These are phyloP conservation scores for Upupa epops DNA, from an alignment of 2,113 vertebrate genomes.

Conservation along the genomic window DNA sequence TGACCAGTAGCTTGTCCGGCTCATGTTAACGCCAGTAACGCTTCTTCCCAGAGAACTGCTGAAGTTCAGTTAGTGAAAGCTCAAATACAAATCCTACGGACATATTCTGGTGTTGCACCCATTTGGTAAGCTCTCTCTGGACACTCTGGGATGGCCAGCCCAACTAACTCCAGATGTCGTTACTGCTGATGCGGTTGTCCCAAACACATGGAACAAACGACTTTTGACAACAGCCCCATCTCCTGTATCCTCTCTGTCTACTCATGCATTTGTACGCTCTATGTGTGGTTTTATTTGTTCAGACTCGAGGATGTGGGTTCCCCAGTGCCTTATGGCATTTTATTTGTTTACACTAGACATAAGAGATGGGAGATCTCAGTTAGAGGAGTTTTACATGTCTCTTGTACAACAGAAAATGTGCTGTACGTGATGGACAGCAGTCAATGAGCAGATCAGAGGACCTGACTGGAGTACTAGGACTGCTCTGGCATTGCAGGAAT, in stretches of 20 bases:
- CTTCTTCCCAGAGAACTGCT: slow-evolving; percentile 18
- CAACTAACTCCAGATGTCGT: not conserved
- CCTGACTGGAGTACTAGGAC: not conserved
- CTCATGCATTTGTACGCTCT: not conserved
- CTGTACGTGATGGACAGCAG: not conserved
- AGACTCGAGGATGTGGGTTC: not conserved
- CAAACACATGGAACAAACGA: not conserved
- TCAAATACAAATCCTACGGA: not conserved
- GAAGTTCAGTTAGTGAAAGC: slow-evolving; percentile 25
- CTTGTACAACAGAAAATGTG: not conserved
- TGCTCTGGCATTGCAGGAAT: not conserved
- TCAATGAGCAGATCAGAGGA: not conserved
- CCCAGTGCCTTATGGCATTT: not conserved
- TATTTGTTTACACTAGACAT: not conserved
- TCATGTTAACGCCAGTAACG: not conserved
- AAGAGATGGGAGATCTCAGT: not conserved
- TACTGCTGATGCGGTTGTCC: not conserved
- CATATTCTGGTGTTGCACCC: not conserved
- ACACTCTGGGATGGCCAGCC: not conserved
- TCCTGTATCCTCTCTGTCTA: not conserved
- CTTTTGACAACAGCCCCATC: not conserved
- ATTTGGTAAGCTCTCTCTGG: not conserved
- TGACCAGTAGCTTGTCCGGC: not conserved
- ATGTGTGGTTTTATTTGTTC: not conserved
- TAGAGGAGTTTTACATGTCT: not conserved